Evolutionary conservation across 2,888 invertebrate species (phyloP), one percentile per base, ranked within the genome.

Genomic region (Lepidocyrtoides sp.): DNA sequence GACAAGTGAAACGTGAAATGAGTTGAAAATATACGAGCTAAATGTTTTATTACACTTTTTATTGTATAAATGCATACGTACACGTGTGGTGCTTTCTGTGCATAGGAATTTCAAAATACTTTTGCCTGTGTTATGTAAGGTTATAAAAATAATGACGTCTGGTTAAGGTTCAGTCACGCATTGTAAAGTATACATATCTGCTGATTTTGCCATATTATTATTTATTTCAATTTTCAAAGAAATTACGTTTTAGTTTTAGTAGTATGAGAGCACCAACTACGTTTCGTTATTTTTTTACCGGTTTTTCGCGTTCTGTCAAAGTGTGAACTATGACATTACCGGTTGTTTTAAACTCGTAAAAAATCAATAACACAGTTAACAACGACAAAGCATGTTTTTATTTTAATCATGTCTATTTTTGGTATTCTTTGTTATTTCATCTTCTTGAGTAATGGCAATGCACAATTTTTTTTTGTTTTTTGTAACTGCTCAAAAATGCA

Each of bases 1-100:
- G 63, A 69, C 69, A 69, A 69, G 41, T 36, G 32, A 69, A 69
- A 69, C 41, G 41, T 69, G 69, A 69, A 69, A 69, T 69, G 69
- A 63, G 63, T 63, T 69, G 69, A 14, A 41, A 36, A n/a, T n/a
- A n/a, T 69, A 69, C 41, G 69, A 69, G 41, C n/a, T 41, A 69
- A 69, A 69, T 32, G n/a, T 69, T 69, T 36, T 36, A 36, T 36
- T 69, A 69, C 69, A 17, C 20, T 69, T 69, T 69, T 69, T 69
- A 69, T 69, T 69, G 69, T 36, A 7, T 10, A n/a, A n/a, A n/a
- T n/a, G n/a, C n/a, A n/a, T n/a, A n/a, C n/a, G n/a, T n/a, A n/a
- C n/a, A n/a, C n/a, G n/a, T n/a, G n/a, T n/a, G n/a, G n/a, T n/a
- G n/a, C n/a, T n/a, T n/a, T n/a, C n/a, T n/a, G n/a, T n/a, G n/a